A percentile compares a stretch with the other conserved stretches of the same genome.
Evolutionary conservation across 2,888 invertebrate species (phyloP).

Genomic region (Sepiola atlantica): DNA sequence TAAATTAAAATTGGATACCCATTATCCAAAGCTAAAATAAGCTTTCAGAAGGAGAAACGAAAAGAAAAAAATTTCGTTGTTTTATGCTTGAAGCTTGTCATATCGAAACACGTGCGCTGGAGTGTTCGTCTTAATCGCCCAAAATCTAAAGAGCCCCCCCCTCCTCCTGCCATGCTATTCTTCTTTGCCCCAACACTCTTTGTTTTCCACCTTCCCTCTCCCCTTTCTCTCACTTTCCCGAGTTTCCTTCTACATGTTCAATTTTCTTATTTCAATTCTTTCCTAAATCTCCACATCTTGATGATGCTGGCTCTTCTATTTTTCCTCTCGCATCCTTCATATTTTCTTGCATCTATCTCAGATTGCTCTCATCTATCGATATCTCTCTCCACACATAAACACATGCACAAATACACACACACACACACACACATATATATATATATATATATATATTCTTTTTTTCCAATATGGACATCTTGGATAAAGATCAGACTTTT

Average conservation of each 20-base stretch:
- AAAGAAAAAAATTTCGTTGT: neutral
- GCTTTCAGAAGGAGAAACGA: neutral
- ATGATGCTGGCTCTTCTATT: no score
- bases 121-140: neutral
- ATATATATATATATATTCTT: no score
- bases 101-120: neutral
- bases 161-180: neutral
- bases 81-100: neutral
- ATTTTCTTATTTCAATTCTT: no score
- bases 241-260: neutral
- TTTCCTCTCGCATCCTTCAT: no score
- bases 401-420: no score
- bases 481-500: no score
- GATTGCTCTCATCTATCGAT: no score
- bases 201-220: neutral
- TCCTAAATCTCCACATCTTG: no score
- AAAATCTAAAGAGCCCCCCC: neutral
- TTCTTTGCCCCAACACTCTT: neutral
- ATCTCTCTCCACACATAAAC: no score
- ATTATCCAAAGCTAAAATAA: neutral
- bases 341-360: no score
- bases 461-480: no score
- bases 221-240: neutral
- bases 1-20: neutral
- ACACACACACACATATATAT: no score